Conservation (phyloP, 1,140 invertebrate species). For the Neocloeon triangulifer region DNA sequence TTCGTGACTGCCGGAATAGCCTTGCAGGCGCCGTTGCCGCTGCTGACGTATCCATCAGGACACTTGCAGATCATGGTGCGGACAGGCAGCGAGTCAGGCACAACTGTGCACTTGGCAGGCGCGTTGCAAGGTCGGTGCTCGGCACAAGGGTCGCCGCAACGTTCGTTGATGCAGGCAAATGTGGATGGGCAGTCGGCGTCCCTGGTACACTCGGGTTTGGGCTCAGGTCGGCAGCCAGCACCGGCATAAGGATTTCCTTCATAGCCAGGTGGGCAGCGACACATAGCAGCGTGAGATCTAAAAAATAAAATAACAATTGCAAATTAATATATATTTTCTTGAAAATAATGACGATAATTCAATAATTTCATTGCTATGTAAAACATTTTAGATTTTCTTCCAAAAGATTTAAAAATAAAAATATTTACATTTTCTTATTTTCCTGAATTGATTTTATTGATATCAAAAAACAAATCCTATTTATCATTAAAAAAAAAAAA, state of each 20-base stretch:
- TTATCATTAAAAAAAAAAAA: no score
- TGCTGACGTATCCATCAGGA: slow-evolving; percentile 66
- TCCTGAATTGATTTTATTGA: no score
- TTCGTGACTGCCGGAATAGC: slow-evolving; percentile 35
- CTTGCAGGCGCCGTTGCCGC: slow-evolving; percentile 53
- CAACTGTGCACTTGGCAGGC: slow-evolving; percentile 58
- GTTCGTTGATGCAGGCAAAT: slow-evolving; percentile 55
- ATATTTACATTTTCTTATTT: no score
- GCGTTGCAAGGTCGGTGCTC: slow-evolving; percentile 51
- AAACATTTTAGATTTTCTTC: no score
- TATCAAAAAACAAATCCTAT: no score
- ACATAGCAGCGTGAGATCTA: slow-evolving; percentile 58
- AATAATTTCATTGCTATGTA: no score
- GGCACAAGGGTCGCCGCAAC: slow-evolving; percentile 63
- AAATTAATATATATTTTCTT: no score
- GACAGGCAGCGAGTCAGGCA: slow-evolving; percentile 46
- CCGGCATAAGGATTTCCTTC: slow-evolving; percentile 59
- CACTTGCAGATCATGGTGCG: slow-evolving; percentile 74
- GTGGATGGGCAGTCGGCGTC: slow-evolving; percentile 61
- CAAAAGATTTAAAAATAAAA: no score
- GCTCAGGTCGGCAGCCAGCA: slow-evolving; percentile 44
- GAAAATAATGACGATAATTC: no score
- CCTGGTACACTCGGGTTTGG: slow-evolving; percentile 47
- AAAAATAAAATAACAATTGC: no score
- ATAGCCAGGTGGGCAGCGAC: slow-evolving; percentile 46